Conservation (phyloP, 2,888 invertebrate genomes). For the Catocala nupta region DNA sequence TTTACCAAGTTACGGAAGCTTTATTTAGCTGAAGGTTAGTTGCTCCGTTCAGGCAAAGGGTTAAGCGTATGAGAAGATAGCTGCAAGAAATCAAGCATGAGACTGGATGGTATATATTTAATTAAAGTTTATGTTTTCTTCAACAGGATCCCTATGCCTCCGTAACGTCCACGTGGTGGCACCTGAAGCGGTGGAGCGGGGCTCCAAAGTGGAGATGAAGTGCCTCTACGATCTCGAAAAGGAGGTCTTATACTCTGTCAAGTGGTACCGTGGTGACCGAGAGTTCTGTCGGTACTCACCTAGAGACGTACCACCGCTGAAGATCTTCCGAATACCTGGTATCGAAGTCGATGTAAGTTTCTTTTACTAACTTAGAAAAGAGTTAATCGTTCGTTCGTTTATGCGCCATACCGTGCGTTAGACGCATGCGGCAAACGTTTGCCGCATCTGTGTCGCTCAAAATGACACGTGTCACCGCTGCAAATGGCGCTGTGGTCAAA, state of each 20-base stretch:
- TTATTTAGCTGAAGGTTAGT: too few relatives aligned
- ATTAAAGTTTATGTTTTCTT: constrained; percentile 19
- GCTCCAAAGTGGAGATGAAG: constrained; percentile 88
- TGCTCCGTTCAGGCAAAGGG: too few relatives aligned
- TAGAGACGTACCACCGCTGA: constrained; percentile 88
- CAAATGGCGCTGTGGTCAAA: too few relatives aligned
- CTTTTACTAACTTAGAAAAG: not conserved
- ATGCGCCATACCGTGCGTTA: too few relatives aligned
- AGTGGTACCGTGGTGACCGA: constrained; percentile 89
- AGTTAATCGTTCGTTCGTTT: not conserved
- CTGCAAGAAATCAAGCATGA: too few relatives aligned
- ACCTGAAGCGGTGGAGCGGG: constrained; percentile 89
- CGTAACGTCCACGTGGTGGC: constrained; percentile 89
- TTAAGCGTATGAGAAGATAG: too few relatives aligned
- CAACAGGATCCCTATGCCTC: constrained; percentile 76
- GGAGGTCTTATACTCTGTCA: constrained; percentile 89
- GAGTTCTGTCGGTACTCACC: constrained; percentile 90
- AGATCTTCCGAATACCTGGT: constrained; percentile 88
- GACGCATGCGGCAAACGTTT: too few relatives aligned
- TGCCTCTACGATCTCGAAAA: constrained; percentile 90
- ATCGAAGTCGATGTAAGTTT: constrained; percentile 88
- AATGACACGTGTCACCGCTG: too few relatives aligned
- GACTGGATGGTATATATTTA: too few relatives aligned
- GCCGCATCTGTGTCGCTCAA: too few relatives aligned
- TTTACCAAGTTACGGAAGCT: too few relatives aligned